Base-by-base conservation (phyloP, 2,888 invertebrate species). In the Notodonta dromedarius region DNA sequence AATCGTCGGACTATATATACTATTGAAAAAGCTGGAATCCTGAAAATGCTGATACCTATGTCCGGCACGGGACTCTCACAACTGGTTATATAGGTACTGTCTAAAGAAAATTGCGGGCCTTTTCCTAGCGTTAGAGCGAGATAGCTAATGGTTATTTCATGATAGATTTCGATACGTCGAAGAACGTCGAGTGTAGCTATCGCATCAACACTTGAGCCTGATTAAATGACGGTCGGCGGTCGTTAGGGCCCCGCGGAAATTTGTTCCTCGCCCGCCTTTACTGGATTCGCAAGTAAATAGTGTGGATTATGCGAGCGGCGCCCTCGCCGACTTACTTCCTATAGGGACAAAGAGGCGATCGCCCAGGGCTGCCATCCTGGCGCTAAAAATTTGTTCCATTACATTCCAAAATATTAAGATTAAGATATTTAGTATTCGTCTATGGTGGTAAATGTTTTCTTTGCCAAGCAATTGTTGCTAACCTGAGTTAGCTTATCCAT, bases 171-270 rank as follows among this genome's bases (percentile, higher is more conserved):
- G 79, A 79, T 78, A 80, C 68, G 76, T 67, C 66, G 80, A 78
- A 76, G 75, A 78, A 76, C 74, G 76, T 74, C 68, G 77, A 74
- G 67, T 76, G 82, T 63, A 78, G 84, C 79, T 70, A 82, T 83
- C 83, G 79, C 84, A 87, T 89, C 89, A 85, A 84, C 88, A 84
- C 88, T 87, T 79, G 84, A 82, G 84, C 76, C 87, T 89, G 89
- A 90, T 90, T 90, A 89, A 89, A 90, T 85, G 86, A 76, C 87
- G 84, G 85, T 81, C 81, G 79, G 75, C 61, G 73, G 77, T 84
- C 84, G 89, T 89, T 88, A 85, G 78, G 85, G 69, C 57, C 66
- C 76, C 82, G 78, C 83, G 83, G 82, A 83, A 75, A 75, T 75
- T 75, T 75, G 75, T 75, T 75, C 82, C 78, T 68, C 69, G 58